These are phyloP conservation scores for Scaptomyza montana DNA, from an alignment of 1,140 invertebrate species.

Conservation along the genomic window DNA sequence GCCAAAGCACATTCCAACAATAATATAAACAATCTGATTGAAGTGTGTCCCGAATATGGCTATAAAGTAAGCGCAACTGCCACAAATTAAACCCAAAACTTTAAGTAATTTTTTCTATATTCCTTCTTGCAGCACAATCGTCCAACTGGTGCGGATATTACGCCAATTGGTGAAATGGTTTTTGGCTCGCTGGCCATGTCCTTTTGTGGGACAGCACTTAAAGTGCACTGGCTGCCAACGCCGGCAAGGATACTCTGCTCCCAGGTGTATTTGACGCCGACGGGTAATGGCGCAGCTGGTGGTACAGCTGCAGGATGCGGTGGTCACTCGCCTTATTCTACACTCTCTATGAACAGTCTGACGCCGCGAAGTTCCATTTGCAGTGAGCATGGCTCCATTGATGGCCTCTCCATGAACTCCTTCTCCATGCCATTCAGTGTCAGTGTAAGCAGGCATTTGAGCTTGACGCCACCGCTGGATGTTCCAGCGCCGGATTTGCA, in stretches of 20 bases:
- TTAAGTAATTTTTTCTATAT: background rate
- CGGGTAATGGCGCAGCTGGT: conserved; percentile 22
- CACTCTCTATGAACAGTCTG: conserved; percentile 73
- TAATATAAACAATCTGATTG: conserved; percentile 72
- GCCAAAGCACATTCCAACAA: conserved; percentile 76
- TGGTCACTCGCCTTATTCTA: conserved; percentile 76
- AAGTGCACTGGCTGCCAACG: conserved; percentile 90
- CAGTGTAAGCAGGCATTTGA: conserved; percentile 68
- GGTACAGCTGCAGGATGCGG: background rate
- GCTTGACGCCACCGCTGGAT: conserved; percentile 76
- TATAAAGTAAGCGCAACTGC: conserved; percentile 63
- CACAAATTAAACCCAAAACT: background rate
- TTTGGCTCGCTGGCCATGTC: conserved; percentile 95
- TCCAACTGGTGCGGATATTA: conserved; percentile 88
- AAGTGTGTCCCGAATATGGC: conserved; percentile 78
- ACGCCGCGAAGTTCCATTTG: conserved; percentile 77
- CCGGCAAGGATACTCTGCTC: conserved; percentile 89
- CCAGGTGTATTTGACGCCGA: conserved; percentile 86
- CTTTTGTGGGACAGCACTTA: conserved; percentile 92
- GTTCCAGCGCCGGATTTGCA: conserved; percentile 66
- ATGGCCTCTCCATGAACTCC: conserved; percentile 79
- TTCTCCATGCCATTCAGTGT: conserved; percentile 81
- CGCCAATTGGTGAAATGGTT: conserved; percentile 93
- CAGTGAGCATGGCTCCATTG: conserved; percentile 78
- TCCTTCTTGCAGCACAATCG: conserved; percentile 85